Base-by-base conservation (phyloP, 2,888 invertebrate genomes). In the Plutella xylostella region DNA sequence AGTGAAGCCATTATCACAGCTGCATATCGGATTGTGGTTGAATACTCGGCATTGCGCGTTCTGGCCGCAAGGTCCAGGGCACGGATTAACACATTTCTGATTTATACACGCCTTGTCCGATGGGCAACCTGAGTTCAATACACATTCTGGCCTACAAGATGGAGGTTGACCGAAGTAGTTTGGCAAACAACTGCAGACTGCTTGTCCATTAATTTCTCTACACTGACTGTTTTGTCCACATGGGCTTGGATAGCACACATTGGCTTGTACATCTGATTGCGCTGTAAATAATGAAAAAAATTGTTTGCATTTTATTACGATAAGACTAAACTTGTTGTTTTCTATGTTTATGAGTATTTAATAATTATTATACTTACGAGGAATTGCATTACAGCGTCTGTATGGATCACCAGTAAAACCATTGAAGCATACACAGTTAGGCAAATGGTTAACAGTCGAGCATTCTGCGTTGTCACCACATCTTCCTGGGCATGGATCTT, bases 401-500 rank as follows among this genome's bases (percentile, higher is more conserved):
- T 79, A 85, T 9, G 86, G 83, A 61, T 90, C 88, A 47, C 89
- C 90, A 38, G 86, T 88, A 57, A 82, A 90, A 49, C 90, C 90
- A 22, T 70, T 58, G 45, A 85, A 68, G 60, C 92, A 92, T 46
- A 80, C 85, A 60, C 92, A 92, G 45, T 79, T 85, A 2, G 92
- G 91, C 41, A 87, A 72, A 65, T 93, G 93, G 57, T 90, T 90
- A 11, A 91, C 77, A 17, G 91, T 89, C 49, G 85, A 82, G 63
- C 93, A 93, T 50, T 89, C 86, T 4, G 92, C 89, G 61, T 91
- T 90, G 51, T 87, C 78, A 30, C 91, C 92, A 64, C 93, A 93
- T 18, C 88, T 88, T 46, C 92, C 91, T 0, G 90, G 89, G 57
- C 92, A 92, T 18, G 92, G 92, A 65, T 92, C 88, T 59, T 86